Percentiles rank a stretch among this genome's conserved stretches.
Conservation (phyloP, 2,113 vertebrate genomes). For the Nestor notabilis region DNA sequence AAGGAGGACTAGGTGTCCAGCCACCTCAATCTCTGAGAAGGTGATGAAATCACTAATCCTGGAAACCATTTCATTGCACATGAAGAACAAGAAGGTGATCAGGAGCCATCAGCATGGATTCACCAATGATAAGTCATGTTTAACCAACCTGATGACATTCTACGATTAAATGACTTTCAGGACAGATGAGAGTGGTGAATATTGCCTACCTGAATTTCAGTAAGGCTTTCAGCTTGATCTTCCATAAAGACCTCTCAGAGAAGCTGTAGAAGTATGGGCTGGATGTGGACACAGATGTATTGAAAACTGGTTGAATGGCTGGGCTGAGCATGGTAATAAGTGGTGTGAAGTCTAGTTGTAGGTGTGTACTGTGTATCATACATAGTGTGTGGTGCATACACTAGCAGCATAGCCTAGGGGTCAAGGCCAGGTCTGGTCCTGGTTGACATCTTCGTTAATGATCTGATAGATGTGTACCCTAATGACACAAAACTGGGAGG, state of each 20-base stretch:
- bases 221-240: not conserved
- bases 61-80: not conserved
- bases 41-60: not conserved
- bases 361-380: accelerated
- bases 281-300: not conserved
- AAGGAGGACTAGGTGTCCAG: not conserved
- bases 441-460: not conserved
- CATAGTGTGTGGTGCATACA: not conserved
- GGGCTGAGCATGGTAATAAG: not conserved
- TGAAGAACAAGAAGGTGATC: not conserved
- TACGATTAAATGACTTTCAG: not conserved
- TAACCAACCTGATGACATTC: not conserved
- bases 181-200: not conserved
- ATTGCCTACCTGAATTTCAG: not conserved
- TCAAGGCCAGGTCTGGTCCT: not conserved
- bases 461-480: not conserved
- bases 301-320: not conserved
- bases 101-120: not conserved
- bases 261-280: not conserved
- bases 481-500: not conserved
- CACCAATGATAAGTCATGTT: not conserved
- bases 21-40: not conserved
- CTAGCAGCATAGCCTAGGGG: not conserved
- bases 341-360: not conserved
- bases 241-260: not conserved